Evolutionary conservation across 2,113 vertebrate genomes (phyloP).

Genomic region (Cisticola juncidis): DNA sequence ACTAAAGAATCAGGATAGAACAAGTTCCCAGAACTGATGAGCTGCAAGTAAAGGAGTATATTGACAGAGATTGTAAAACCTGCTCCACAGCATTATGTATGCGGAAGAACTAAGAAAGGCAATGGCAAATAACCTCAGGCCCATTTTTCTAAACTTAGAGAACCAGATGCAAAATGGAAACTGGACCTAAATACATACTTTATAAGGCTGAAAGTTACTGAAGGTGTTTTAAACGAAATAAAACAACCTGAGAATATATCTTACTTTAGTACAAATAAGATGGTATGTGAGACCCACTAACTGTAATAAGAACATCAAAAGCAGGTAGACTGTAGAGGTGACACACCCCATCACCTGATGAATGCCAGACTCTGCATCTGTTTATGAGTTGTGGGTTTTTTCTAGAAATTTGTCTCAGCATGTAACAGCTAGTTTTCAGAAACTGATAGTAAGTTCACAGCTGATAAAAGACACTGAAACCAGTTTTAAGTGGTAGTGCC

Average conservation of each 20-base stretch:
- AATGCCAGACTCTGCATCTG: background rate
- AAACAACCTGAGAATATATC: background rate
- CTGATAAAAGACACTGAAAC: background rate
- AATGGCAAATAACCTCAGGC: slow-evolving; percentile 31
- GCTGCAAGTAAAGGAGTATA: background rate
- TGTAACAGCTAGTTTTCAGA: background rate
- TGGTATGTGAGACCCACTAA: background rate
- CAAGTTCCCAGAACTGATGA: background rate
- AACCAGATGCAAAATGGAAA: background rate
- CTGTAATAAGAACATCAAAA: background rate
- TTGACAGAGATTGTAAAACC: slow-evolving; percentile 29
- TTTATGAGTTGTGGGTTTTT: background rate
- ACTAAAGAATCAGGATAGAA: background rate
- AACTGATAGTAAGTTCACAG: background rate
- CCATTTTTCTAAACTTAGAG: background rate
- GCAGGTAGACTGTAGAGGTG: background rate
- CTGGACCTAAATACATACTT: background rate
- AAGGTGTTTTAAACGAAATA: background rate
- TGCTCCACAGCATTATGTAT: slow-evolving; percentile 8
- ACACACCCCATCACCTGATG: background rate
- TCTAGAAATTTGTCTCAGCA: background rate
- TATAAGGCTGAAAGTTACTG: background rate
- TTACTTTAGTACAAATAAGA: background rate
- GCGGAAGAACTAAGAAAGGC: background rate
- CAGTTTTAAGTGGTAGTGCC: background rate